Evolutionary conservation across 2,888 invertebrate genomes (phyloP).

Genomic region (Neoitamus cyanurus): DNA sequence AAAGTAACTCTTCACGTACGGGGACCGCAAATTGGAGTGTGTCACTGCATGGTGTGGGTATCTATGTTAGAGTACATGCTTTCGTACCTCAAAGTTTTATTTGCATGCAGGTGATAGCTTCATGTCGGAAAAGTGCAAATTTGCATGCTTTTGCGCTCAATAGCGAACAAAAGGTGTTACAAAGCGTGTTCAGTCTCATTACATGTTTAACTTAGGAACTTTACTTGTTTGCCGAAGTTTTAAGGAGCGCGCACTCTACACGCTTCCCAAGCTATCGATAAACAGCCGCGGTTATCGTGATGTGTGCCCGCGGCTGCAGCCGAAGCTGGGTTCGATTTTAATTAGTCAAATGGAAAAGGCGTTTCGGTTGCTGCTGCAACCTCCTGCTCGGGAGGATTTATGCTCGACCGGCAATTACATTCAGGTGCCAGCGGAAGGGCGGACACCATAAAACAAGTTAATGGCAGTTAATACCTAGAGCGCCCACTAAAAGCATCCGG

Average conservation of each 20-base stretch:
- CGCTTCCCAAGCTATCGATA: neutral
- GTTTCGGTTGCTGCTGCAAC: neutral
- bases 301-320: neutral
- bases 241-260: neutral
- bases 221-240: neutral
- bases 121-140: conserved; percentile 22
- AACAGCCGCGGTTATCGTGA: neutral
- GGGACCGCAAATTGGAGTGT: conserved; percentile 24
- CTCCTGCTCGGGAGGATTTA: neutral
- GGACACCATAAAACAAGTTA: conserved; percentile 24
- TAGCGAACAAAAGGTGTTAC: conserved; percentile 3
- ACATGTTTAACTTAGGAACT: conserved; percentile 11
- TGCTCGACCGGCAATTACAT: neutral
- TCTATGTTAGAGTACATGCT: neutral
- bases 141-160: conserved; percentile 12
- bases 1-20: neutral
- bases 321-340: conserved; percentile 1
- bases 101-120: conserved; percentile 30
- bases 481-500: neutral
- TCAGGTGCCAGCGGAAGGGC: neutral
- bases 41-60: neutral
- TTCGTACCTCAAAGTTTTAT: conserved; percentile 21
- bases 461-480: conserved; percentile 24
- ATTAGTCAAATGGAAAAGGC: conserved; percentile 27
- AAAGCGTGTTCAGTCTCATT: conserved; percentile 6